phyloP scores from a whole-genome alignment of 2,888 invertebrate species.

The Apocheima hispidaria region DNA sequence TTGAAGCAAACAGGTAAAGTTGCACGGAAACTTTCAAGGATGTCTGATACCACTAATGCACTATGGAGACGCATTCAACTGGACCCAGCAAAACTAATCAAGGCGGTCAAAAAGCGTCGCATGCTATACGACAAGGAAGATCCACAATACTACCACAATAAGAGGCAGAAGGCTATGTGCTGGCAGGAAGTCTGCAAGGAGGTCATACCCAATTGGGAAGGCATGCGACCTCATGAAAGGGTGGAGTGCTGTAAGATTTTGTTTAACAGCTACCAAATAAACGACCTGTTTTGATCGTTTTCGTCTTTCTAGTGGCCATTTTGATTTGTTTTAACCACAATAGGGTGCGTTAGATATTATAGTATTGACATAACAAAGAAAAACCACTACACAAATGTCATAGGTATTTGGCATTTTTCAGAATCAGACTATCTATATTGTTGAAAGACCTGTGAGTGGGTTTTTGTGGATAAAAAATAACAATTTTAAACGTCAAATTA shows the following conservation, averaged over 20 bases:
- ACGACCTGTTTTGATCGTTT: too few species aligned
- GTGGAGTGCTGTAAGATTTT: constrained; percentile 46
- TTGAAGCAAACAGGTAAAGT: constrained; percentile 9
- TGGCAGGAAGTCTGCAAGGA: constrained; percentile 65
- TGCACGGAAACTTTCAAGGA: not conserved
- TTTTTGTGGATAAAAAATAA: too few species aligned
- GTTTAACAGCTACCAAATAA: too few species aligned
- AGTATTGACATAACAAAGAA: too few species aligned
- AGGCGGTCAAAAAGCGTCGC: constrained; percentile 58
- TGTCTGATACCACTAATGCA: not conserved
- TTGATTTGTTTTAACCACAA: too few species aligned
- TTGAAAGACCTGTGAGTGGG: too few species aligned
- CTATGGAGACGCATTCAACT: constrained; percentile 51
- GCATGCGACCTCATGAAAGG: constrained; percentile 55
- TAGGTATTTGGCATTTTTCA: too few species aligned
- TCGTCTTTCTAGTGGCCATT: too few species aligned
- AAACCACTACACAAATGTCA: too few species aligned
- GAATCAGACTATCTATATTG: too few species aligned
- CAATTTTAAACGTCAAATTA: too few species aligned
- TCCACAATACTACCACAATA: constrained; percentile 55
- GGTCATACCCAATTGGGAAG: constrained; percentile 58
- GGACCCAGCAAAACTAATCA: constrained; percentile 57
- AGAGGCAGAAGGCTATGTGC: constrained; percentile 56
- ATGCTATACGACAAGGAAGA: constrained; percentile 61
- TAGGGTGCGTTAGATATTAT: too few species aligned